Conservation (phyloP, 2,113 vertebrate genomes). For the Thryonomys swinderianus region DNA sequence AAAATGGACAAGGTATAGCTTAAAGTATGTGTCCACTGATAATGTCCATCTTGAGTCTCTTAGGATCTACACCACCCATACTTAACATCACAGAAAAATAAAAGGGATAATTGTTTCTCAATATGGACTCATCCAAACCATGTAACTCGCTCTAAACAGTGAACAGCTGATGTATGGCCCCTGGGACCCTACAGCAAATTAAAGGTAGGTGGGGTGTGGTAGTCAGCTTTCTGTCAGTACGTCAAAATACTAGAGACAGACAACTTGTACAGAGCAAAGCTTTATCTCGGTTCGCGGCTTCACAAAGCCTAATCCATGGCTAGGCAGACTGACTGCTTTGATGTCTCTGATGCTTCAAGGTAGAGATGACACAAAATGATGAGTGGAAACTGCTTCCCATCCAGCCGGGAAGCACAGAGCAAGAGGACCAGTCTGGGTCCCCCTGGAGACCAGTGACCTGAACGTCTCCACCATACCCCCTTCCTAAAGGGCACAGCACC, state of each 20-base stretch:
- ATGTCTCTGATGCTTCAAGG: not conserved
- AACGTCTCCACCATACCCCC: too few species aligned
- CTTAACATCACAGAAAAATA: not conserved
- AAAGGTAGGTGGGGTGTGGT: not conserved
- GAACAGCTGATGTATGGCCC: not conserved
- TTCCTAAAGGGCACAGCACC: too few species aligned
- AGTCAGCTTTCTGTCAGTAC: not conserved
- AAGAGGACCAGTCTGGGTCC: too few species aligned
- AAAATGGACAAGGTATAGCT: too few species aligned
- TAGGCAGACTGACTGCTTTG: not conserved
- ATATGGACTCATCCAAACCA: too few species aligned
- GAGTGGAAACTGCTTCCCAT: not conserved
- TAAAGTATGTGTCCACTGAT: not conserved
- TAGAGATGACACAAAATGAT: not conserved
- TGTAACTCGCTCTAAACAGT: not conserved
- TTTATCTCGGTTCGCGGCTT: too few species aligned
- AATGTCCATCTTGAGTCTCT: too few species aligned
- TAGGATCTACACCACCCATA: too few species aligned
- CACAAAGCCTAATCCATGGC: not conserved
- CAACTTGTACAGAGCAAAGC: not conserved
- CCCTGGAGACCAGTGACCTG: too few species aligned
- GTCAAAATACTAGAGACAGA: not conserved
- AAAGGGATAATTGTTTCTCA: not conserved
- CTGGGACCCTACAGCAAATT: not conserved
- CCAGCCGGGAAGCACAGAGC: not conserved